A percentile compares a stretch with the other conserved stretches of the same genome.
phyloP scores from a whole-genome alignment of 2,113 vertebrate genomes.

The Calyptomena viridis region DNA sequence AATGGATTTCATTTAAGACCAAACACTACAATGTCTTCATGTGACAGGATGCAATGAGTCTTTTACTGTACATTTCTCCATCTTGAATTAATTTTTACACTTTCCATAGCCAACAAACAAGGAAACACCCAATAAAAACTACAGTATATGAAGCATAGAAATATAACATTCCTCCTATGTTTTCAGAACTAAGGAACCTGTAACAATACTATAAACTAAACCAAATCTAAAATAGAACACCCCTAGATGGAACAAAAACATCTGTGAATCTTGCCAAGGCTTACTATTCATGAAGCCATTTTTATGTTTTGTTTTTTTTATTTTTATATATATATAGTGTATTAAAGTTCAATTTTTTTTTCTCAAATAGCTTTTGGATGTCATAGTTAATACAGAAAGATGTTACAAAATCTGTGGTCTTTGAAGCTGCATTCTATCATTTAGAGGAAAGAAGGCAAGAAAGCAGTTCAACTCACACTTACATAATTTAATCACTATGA shows the following conservation, averaged over 20 bases:
- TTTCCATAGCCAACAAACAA: not conserved
- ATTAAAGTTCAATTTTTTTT: not conserved
- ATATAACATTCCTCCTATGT: not conserved
- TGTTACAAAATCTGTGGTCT: not conserved
- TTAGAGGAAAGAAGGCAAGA: not conserved
- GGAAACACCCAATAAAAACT: not conserved
- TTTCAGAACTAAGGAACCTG: not conserved
- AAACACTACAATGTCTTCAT: not conserved
- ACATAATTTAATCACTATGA: not conserved
- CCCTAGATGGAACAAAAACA: not conserved
- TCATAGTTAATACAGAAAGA: not conserved
- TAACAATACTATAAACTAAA: not conserved
- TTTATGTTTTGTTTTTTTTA: not conserved
- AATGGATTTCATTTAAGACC: not conserved
- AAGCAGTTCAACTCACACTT: not conserved
- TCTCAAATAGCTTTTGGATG: not conserved
- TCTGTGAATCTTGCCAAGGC: not conserved
- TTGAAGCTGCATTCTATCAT: not conserved
- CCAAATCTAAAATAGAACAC: not conserved
- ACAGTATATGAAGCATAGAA: not conserved
- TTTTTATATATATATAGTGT: not conserved
- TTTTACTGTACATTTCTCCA: not conserved
- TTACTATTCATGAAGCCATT: not conserved
- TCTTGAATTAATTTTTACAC: not conserved
- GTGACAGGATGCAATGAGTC: not conserved